These are phyloP conservation scores for Auanema sp. DNA, from an alignment of 2,888 invertebrate genomes.

Conservation along the genomic window DNA sequence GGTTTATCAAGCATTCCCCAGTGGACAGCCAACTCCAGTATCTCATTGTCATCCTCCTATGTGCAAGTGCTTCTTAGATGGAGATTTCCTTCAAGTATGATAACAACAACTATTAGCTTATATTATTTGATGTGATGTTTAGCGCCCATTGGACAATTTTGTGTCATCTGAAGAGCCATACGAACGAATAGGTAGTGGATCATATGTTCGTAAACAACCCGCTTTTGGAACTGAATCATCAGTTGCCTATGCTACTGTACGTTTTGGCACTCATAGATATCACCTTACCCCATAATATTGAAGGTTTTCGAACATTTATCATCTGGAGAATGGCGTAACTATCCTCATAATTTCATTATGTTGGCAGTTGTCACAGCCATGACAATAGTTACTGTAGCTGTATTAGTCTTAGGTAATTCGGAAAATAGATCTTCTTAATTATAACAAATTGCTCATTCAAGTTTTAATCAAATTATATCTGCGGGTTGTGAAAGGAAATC, in stretches of 20 bases:
- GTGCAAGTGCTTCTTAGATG: slow-evolving; percentile 60
- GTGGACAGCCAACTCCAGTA: slow-evolving; percentile 14
- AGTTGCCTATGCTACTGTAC: slow-evolving; percentile 42
- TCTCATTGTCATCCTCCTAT: slow-evolving; percentile 58
- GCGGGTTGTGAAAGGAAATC: slow-evolving; percentile 60
- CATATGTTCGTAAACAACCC: slow-evolving; percentile 52
- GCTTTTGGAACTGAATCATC: slow-evolving; percentile 38
- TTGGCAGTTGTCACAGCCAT: slow-evolving; percentile 48
- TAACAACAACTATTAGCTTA: not conserved
- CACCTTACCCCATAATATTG: not conserved
- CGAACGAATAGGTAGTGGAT: slow-evolving; percentile 18
- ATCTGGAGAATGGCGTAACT: slow-evolving; percentile 46
- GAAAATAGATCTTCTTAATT: not conserved
- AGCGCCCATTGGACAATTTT: slow-evolving; percentile 45
- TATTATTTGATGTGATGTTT: slow-evolving; percentile 13
- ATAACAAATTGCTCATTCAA: slow-evolving; percentile 9
- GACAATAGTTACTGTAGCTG: slow-evolving; percentile 42
- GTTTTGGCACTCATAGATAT: not conserved
- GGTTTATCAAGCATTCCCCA: slow-evolving; percentile 30
- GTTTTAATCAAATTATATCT: slow-evolving; percentile 54
- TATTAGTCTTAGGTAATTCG: slow-evolving; percentile 36
- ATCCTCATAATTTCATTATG: slow-evolving; percentile 52
- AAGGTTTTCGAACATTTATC: slow-evolving; percentile 44
- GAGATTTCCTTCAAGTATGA: slow-evolving; percentile 50
- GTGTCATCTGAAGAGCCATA: slow-evolving; percentile 18